Percentiles rank a stretch among this genome's conserved stretches.
phyloP scores from a whole-genome alignment of 2,797 vertebrate species.

The Siniperca scherzeri region DNA sequence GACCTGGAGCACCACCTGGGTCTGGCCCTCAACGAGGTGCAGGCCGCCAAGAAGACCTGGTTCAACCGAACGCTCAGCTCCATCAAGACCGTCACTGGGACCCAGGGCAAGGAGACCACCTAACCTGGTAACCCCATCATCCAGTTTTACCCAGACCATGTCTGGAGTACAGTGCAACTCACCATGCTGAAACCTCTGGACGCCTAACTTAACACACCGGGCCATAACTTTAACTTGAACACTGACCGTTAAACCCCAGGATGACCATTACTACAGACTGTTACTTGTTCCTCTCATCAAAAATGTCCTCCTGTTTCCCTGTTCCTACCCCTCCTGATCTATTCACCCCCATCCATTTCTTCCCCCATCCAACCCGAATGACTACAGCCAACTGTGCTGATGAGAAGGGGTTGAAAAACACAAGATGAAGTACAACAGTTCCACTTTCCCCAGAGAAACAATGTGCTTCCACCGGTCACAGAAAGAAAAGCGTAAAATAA shows the following conservation, averaged over 20 bases:
- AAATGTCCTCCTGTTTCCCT: slow-evolving; percentile 40
- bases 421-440: slow-evolving; percentile 74
- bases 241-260: slow-evolving; percentile 60
- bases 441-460: slow-evolving; percentile 64
- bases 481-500: slow-evolving; percentile 48
- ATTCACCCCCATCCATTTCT: slow-evolving; percentile 47
- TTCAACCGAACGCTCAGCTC: slow-evolving; percentile 99
- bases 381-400: slow-evolving; percentile 85
- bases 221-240: slow-evolving; percentile 62
- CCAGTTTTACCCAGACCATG: slow-evolving; percentile 26
- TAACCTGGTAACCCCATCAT: slow-evolving; percentile 77
- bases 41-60: slow-evolving; percentile 99
- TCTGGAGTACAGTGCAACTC: slow-evolving; percentile 47
- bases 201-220: slow-evolving; percentile 48
- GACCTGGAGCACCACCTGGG: slow-evolving; percentile 98
- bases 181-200: slow-evolving; percentile 43
- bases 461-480: slow-evolving; percentile 65
- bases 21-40: slow-evolving; percentile 95
- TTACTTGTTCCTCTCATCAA: slow-evolving; percentile 42
- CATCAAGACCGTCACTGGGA: slow-evolving; percentile 98
- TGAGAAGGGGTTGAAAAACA: slow-evolving; percentile 77
- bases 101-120: slow-evolving; percentile 97
- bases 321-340: slow-evolving; percentile 38
- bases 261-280: slow-evolving; percentile 55
- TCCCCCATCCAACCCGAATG: slow-evolving; percentile 80